Evolutionary conservation across 2,113 vertebrate genomes (phyloP).

Genomic region (Colinus virginianus): DNA sequence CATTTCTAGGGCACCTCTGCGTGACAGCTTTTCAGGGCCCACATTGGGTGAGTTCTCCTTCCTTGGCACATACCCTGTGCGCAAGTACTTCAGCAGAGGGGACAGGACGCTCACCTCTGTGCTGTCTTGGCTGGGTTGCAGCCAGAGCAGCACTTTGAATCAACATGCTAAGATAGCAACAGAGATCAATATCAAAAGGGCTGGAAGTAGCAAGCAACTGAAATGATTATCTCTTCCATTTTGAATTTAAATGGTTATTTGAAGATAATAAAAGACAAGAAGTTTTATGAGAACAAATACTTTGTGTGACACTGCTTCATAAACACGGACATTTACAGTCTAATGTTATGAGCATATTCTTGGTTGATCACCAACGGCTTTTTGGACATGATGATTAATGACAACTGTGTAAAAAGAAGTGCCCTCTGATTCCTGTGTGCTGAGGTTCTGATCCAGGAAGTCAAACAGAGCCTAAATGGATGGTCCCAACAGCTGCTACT

Average conservation of each 20-base stretch:
- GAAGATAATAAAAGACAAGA: background rate
- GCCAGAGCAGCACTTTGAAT: background rate
- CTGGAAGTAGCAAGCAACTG: background rate
- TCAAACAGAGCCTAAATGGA: background rate
- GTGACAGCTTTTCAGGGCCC: background rate
- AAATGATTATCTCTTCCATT: background rate
- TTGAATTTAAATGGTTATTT: background rate
- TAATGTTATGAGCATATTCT: background rate
- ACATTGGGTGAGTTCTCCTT: background rate
- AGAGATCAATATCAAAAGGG: background rate
- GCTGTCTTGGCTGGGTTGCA: background rate
- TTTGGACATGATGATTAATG: slow-evolving; percentile 11
- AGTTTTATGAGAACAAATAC: background rate
- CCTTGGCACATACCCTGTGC: background rate
- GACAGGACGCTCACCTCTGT: background rate
- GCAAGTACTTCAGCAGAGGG: background rate
- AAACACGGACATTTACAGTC: background rate
- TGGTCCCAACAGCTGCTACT: background rate
- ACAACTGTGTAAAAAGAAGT: background rate
- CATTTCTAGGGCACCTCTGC: background rate
- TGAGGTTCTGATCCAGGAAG: background rate
- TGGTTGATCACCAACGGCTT: background rate
- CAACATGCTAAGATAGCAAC: background rate
- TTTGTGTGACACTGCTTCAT: background rate
- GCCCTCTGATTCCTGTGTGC: background rate